A percentile compares a stretch with the other conserved stretches of the same genome.
Conservation (phyloP, 2,797 vertebrate genomes). For the Acridotheres tristis region DNA sequence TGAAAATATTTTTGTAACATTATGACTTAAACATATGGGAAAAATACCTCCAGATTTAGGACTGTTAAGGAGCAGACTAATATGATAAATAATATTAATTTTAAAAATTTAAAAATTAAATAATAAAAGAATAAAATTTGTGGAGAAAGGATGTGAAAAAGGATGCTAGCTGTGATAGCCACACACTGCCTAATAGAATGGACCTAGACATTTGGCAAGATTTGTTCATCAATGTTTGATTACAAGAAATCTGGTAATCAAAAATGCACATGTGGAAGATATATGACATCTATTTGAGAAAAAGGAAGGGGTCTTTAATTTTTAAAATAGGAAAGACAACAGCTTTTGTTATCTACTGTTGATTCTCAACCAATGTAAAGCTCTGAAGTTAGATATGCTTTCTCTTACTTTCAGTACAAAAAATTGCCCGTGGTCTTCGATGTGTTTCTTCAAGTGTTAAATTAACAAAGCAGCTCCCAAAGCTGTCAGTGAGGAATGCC, state of each 20-base stretch:
- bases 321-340: not conserved
- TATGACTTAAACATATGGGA: not conserved
- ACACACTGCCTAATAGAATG: not conserved
- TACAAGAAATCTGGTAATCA: not conserved
- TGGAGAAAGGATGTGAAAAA: not conserved
- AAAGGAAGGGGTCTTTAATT: not conserved
- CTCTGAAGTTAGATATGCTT: not conserved
- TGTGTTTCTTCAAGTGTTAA: conserved; percentile 37
- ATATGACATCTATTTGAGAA: not conserved
- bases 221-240: not conserved
- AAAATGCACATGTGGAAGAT: not conserved
- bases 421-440: not conserved
- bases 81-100: not conserved
- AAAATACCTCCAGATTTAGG: not conserved
- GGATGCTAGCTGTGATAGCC: not conserved
- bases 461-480: conserved; percentile 25
- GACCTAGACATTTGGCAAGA: not conserved
- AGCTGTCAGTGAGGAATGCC: not conserved
- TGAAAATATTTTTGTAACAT: not conserved
- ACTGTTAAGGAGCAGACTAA: not conserved
- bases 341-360: not conserved
- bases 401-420: not conserved
- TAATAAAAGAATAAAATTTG: not conserved
- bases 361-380: not conserved
- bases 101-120: too few relatives aligned